Evolutionary conservation across 2,888 invertebrate genomes (phyloP), one percentile per base, ranked within the genome.

Genomic region (Amiota communis): DNA sequence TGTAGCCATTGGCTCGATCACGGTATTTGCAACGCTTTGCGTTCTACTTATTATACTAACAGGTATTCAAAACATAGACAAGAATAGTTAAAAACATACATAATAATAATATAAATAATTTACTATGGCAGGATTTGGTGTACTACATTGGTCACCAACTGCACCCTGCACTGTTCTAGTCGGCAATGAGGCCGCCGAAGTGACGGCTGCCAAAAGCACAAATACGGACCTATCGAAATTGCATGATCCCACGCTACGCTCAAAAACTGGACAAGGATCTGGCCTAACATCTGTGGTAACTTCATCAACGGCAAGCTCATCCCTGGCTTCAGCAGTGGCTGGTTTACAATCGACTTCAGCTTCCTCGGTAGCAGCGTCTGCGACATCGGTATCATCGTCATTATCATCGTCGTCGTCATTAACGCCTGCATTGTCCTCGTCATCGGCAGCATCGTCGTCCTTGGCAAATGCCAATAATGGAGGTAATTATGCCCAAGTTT

Each of bases 1-100:
- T 91, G 94, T 96, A 81, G 96, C 97, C 78, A 95, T 98, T 88
- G 93, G 95, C 81, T 95, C 96, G 89, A 94, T 97, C 88, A 93
- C 96, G 90, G 92, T 97, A 84, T 94, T 95, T 83, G 93, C 96
- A 84, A 92, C 96, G 86, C 92, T 97, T 83, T 93, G 95, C 87
- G 95, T 96, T 80, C 94, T 95, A 80, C 92, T 97, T 81, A 94
- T 95, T 81, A 96, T 96, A 91, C 94, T 97, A 91, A 95, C 95
- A 91, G 96, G 97, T 97, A 91, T n/a, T n/a, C n/a, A n/a, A n/a
- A n/a, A n/a, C n/a, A n/a, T 23, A 36, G 3, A 36, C 2, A 36
- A 36, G 36, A 36, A 36, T 15, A n/a, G n/a, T 17, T 13, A 10
- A 57, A 57, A 20, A 57, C 2, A 15, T 15, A 6, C 1, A 15